Evolutionary conservation across 1,140 invertebrate genomes (phyloP), one percentile per base, ranked within the genome.

Genomic region (Tribolium castaneum): DNA sequence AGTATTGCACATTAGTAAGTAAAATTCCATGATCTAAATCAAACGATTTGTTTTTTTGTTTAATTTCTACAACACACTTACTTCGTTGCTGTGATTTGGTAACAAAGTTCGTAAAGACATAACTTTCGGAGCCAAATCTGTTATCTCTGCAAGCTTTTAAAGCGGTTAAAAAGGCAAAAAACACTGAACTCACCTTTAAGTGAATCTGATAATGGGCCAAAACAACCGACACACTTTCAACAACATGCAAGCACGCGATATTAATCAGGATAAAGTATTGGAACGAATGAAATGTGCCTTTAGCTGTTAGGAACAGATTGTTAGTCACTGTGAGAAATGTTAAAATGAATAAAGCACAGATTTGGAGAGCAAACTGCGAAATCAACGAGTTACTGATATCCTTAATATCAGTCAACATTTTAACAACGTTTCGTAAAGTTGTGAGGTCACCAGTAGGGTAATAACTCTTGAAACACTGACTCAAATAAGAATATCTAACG

Each of bases 151-250:
- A 45, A 45, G 5, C 39, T 45, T 39, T 6, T 7, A 45, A 45
- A 45, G 39, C 39, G 9, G 6, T 50, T 50, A 14, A 50, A 14
- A 50, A 9, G 49, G 9, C 10, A n/a, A 5, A 3, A 14, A 22
- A 1, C 19, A 22, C 2, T 25, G 25, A 59, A 59, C 19, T 19
- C n/a, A 59, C 54, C 19, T 59, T 59, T 7, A 6, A 19, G 9
- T 59, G 54, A 25, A 59, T 59, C 10, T 25, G 19, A 59, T 59
- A 59, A 59, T 59, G 54, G 10, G 54, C 54, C 54, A 19, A 59
- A 59, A 59, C 54, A 22, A 59, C 19, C 54, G 22, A 19, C 16
- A 59, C 14, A 22, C 14, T 59, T 59, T 59, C 54, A 59, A 59
- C 19, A 16, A 25, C 19, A 22, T 59, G 54, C 22, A 59, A 59